Evolutionary conservation across 2,888 invertebrate genomes (phyloP).

Genomic region (Tridacna crocea): DNA sequence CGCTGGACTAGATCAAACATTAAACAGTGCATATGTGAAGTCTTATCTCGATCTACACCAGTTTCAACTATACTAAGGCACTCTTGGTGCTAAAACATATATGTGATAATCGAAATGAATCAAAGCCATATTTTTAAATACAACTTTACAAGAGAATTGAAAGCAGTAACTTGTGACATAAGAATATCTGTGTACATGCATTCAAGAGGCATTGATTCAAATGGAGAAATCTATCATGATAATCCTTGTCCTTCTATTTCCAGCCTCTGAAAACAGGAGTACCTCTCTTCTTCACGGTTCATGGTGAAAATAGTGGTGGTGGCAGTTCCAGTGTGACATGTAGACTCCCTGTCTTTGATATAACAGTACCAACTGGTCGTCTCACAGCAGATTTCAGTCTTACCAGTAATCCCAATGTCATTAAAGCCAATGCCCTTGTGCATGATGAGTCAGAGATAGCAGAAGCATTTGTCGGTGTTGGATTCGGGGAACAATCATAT

Average conservation of each 20-base stretch:
- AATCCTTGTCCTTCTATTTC: background rate
- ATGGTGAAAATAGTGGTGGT: slow-evolving; percentile 70
- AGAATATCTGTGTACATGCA: too few species aligned
- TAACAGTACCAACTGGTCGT: slow-evolving; percentile 68
- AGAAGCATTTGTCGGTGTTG: slow-evolving; percentile 40
- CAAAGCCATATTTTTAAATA: too few species aligned
- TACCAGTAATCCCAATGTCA: slow-evolving; percentile 66
- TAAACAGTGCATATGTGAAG: too few species aligned
- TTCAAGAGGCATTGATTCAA: too few species aligned
- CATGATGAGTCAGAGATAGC: slow-evolving; percentile 68
- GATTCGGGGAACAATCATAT: slow-evolving; percentile 57
- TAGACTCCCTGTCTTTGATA: slow-evolving; percentile 68
- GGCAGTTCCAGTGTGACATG: slow-evolving; percentile 64
- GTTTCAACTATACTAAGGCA: too few species aligned
- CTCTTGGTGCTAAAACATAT: too few species aligned
- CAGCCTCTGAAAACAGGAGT: slow-evolving; percentile 47
- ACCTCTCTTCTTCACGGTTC: slow-evolving; percentile 69
- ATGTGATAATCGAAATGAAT: too few species aligned
- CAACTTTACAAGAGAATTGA: too few species aligned
- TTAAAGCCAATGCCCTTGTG: slow-evolving; percentile 64
- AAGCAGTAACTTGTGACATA: too few species aligned
- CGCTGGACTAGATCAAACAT: too few species aligned
- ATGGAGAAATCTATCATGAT: too few species aligned
- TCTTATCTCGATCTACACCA: too few species aligned
- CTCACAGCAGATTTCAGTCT: slow-evolving; percentile 61